phyloP scores from a whole-genome alignment of 2,797 vertebrate genomes.

The Syngnathus acus region DNA sequence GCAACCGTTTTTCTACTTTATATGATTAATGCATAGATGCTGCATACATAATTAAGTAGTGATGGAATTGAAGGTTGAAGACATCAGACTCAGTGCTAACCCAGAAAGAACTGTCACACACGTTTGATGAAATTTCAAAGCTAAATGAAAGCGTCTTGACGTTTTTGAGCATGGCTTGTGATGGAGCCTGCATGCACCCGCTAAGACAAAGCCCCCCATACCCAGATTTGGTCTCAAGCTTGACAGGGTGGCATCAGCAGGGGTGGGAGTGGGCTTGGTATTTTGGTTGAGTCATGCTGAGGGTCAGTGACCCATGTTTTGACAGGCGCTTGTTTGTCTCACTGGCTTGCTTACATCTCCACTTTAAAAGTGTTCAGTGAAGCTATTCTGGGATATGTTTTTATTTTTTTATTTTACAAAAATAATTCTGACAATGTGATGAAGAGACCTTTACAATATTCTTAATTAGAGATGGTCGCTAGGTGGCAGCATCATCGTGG shows the following conservation, averaged over 20 bases:
- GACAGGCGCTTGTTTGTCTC: conserved; percentile 24
- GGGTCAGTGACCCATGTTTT: conserved; percentile 39
- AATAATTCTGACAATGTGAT: too few relatives aligned
- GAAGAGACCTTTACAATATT: too few relatives aligned
- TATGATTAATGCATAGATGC: not conserved
- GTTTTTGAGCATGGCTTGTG: conserved; percentile 3
- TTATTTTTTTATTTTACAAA: not conserved
- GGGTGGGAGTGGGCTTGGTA: conserved; percentile 9
- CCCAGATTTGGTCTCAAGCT: conserved; percentile 8
- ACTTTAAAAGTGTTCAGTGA: conserved; percentile 11
- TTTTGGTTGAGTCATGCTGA: not conserved
- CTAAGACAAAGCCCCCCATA: not conserved
- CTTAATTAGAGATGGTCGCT: not conserved
- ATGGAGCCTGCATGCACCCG: conserved; percentile 18
- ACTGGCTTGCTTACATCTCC: not conserved
- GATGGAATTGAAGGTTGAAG: conserved; percentile 5
- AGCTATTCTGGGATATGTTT: conserved; percentile 19
- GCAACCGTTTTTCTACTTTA: not conserved
- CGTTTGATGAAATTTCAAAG: conserved; percentile 45
- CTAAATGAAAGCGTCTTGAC: conserved; percentile 25
- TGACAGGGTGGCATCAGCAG: conserved; percentile 24
- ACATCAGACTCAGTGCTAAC: conserved; percentile 33
- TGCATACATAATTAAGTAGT: not conserved
- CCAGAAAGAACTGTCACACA: conserved; percentile 36
- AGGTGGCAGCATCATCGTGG: conserved; percentile 2